These are phyloP conservation scores for Elymnias hypermnestra DNA, from an alignment of 1,140 invertebrate genomes.

Conservation along the genomic window DNA sequence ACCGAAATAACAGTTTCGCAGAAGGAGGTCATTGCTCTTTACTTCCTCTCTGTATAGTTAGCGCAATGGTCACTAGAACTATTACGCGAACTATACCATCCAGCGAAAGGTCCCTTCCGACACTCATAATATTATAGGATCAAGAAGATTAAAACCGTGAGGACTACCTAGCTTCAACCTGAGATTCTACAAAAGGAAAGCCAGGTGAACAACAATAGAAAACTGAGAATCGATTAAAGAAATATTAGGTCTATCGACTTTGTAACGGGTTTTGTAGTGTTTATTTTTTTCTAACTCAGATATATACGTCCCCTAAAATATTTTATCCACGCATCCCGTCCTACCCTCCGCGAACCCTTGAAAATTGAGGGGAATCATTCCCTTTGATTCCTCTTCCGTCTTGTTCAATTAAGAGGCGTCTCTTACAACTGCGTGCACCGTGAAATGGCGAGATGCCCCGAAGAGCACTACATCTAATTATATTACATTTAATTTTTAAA, in stretches of 20 bases:
- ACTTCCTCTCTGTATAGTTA: too few relatives aligned
- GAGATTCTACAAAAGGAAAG: too few relatives aligned
- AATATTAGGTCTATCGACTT: conserved; percentile 2
- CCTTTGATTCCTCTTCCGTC: conserved; percentile 72
- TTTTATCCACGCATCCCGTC: conserved; percentile 59
- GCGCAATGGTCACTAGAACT: too few relatives aligned
- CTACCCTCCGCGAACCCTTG: conserved; percentile 51
- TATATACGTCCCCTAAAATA: conserved; percentile 49
- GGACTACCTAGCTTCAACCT: too few relatives aligned
- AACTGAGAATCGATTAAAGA: too few relatives aligned
- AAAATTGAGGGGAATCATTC: conserved; percentile 67
- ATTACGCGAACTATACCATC: too few relatives aligned
- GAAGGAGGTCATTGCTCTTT: too few relatives aligned
- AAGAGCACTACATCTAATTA: conserved; percentile 39
- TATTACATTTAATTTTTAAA: conserved; percentile 31
- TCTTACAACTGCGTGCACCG: conserved; percentile 42
- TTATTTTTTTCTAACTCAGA: conserved; percentile 27
- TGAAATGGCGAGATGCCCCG: conserved; percentile 40
- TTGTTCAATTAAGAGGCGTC: conserved; percentile 70
- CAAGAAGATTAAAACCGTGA: too few relatives aligned
- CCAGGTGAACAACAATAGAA: too few relatives aligned
- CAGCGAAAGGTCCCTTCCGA: too few relatives aligned
- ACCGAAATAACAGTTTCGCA: too few relatives aligned
- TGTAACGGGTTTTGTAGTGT: conserved; percentile 9
- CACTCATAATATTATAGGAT: too few relatives aligned